These are phyloP conservation scores for Eilema griseolum DNA, from an alignment of 2,888 invertebrate species.

Conservation along the genomic window DNA sequence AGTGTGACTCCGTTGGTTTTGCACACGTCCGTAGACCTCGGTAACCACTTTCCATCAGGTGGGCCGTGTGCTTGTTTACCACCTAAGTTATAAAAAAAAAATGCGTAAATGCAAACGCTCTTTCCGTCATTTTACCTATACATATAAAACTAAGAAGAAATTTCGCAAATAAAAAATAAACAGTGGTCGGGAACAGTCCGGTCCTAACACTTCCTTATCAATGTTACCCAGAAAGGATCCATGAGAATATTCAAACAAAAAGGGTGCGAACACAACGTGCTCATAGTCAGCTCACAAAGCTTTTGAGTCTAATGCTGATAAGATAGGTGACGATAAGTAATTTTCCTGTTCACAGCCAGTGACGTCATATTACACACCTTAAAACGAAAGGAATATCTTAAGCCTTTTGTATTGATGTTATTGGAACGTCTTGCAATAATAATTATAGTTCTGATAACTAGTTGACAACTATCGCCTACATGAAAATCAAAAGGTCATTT, in stretches of 20 bases:
- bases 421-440: neutral
- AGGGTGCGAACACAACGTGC: conserved; percentile 70
- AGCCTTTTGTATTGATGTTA: conserved; percentile 24
- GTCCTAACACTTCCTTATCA: conserved; percentile 73
- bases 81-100: too few species aligned
- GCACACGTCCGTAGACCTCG: too few species aligned
- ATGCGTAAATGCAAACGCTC: neutral
- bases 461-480: conserved; percentile 20
- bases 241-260: conserved; percentile 64
- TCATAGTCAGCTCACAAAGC: conserved; percentile 59
- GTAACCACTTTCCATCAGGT: too few species aligned
- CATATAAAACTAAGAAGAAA: neutral
- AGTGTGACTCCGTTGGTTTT: too few species aligned
- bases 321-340: conserved; percentile 54
- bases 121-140: conserved; percentile 9
- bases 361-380: conserved; percentile 43
- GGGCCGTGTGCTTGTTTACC: too few species aligned
- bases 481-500: neutral
- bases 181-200: conserved; percentile 52
- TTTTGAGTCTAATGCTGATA: conserved; percentile 60
- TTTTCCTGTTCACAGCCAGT: conserved; percentile 45
- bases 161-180: conserved; percentile 24
- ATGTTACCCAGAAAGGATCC: conserved; percentile 67
- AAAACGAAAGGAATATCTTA: conserved; percentile 19
- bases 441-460: conserved; percentile 35